Conservation (phyloP, 2,888 invertebrate species). For the Amiota minor region DNA sequence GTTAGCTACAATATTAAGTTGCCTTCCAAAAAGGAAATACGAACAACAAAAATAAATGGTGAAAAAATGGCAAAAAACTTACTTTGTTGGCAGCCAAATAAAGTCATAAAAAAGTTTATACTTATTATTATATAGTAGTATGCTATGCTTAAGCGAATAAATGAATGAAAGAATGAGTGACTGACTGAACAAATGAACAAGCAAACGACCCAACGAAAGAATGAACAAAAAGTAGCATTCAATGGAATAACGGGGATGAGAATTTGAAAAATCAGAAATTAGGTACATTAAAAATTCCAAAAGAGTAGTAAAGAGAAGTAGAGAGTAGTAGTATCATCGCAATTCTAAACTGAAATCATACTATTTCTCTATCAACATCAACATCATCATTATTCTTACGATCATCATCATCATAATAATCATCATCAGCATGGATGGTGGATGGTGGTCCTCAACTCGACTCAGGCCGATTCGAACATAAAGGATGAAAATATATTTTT, state of each 20-base stretch:
- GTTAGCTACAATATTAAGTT: not conserved
- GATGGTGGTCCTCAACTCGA: too few relatives aligned
- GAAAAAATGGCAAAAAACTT: not conserved
- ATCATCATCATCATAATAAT: too few relatives aligned
- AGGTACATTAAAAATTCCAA: conserved; percentile 29
- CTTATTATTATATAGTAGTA: conserved; percentile 23
- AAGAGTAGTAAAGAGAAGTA: not conserved
- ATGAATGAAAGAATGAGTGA: not conserved
- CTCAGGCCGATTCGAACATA: too few relatives aligned
- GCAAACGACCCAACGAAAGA: not conserved
- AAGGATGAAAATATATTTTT: too few relatives aligned
- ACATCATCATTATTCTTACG: too few relatives aligned
- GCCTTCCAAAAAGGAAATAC: not conserved
- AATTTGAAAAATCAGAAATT: conserved; percentile 5
- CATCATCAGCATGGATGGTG: too few relatives aligned
- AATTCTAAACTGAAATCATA: too few relatives aligned
- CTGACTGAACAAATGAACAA: not conserved
- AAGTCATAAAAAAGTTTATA: conserved; percentile 27
- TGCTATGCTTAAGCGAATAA: not conserved
- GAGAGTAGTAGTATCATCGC: too few relatives aligned
- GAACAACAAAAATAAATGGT: not conserved
- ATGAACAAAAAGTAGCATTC: not conserved
- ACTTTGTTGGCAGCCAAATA: conserved; percentile 28
- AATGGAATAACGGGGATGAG: not conserved
- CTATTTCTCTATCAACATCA: too few relatives aligned